Conservation (phyloP, 2,888 invertebrate genomes). For the Alitta virens region DNA sequence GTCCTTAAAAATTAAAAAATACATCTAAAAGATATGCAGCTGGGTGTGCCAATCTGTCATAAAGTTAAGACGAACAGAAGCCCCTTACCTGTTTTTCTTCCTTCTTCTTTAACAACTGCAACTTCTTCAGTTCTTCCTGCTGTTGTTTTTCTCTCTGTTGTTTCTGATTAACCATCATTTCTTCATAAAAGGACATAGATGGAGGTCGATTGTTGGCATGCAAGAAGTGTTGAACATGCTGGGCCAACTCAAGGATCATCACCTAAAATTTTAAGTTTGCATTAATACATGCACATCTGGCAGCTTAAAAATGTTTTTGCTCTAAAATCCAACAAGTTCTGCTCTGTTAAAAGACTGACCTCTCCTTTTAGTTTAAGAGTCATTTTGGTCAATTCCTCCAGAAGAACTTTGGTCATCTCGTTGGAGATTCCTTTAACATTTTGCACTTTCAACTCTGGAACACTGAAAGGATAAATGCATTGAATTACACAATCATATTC, state of each 20-base stretch:
- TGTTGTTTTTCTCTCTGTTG: constrained; percentile 55
- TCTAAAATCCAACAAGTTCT: no score
- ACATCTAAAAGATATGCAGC: no score
- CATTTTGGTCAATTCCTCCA: constrained; percentile 58
- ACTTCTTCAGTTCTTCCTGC: constrained; percentile 36
- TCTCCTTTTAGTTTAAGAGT: constrained; percentile 40
- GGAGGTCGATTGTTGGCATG: constrained; percentile 78
- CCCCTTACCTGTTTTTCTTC: constrained; percentile 48
- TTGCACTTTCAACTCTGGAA: constrained; percentile 69
- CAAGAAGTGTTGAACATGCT: constrained; percentile 75
- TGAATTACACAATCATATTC: no score
- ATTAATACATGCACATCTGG: no score
- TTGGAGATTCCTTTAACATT: constrained; percentile 79
- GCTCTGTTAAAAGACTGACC: constrained; percentile 28
- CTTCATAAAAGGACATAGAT: constrained; percentile 81
- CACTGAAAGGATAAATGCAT: constrained; percentile 40
- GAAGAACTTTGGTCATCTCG: constrained; percentile 66
- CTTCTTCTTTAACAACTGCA: constrained; percentile 36
- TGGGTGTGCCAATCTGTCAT: no score
- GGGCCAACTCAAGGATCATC: constrained; percentile 82
- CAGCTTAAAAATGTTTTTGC: no score
- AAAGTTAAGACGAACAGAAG: not conserved
- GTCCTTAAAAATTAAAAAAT: no score
- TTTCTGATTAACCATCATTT: constrained; percentile 75
- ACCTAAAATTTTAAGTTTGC: no score